phyloP scores from a whole-genome alignment of 2,888 invertebrate species.

The Antheraea yamamai region DNA sequence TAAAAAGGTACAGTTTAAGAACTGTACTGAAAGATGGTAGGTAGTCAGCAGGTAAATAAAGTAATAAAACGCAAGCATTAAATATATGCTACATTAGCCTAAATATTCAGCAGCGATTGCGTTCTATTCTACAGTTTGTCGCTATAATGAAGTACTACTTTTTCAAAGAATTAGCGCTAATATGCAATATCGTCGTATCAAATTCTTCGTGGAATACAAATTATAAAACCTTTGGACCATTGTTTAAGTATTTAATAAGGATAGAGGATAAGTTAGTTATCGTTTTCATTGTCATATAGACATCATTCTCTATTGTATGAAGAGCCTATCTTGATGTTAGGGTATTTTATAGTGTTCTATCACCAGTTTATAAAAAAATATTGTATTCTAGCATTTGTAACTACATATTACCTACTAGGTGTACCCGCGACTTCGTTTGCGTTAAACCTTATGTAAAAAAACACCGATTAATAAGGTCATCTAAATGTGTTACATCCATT shows the following conservation, averaged over 20 bases:
- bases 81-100: constrained; percentile 8
- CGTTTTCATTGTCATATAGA: too few relatives aligned
- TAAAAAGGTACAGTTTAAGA: neutral
- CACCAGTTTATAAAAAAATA: too few relatives aligned
- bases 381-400: too few relatives aligned
- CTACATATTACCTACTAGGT: too few relatives aligned
- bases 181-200: neutral
- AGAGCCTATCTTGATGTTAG: too few relatives aligned
- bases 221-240: neutral
- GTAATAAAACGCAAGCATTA: constrained; percentile 1
- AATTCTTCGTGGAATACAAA: neutral
- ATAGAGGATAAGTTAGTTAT: too few relatives aligned
- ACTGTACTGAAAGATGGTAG: neutral
- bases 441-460: too few relatives aligned
- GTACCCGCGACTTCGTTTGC: too few relatives aligned
- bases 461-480: too few relatives aligned
- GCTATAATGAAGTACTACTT: neutral
- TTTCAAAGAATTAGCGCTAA: neutral
- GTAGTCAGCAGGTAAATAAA: constrained; percentile 3
- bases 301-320: too few relatives aligned
- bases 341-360: too few relatives aligned
- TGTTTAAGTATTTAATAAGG: neutral
- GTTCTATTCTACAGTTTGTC: constrained; percentile 6
- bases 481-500: too few relatives aligned
- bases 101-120: neutral